Evolutionary conservation across 1,140 invertebrate genomes (phyloP), one percentile per base, ranked within the genome.

Genomic region (Batillaria attramentaria): DNA sequence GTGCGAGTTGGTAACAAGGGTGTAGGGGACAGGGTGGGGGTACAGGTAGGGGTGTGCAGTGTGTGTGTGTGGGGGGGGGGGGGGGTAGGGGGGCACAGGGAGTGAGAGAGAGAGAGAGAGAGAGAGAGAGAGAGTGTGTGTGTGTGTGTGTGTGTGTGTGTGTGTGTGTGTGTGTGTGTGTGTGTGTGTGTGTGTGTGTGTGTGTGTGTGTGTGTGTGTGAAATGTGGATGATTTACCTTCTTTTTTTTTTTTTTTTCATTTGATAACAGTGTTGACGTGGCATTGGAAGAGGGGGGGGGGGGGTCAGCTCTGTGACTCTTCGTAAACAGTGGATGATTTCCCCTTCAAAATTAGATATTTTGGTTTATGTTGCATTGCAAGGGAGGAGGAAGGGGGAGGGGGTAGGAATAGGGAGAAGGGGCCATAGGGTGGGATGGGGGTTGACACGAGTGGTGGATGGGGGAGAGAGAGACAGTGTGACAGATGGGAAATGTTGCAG

Each of bases 121-220:
- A 28, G 57, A 24, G 24, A 28, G 57, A 28, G 57, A 5, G 57
- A 28, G 57, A 28, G 57, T 4, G 24, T 6, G 20, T 5, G 20
- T 8, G 57, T 3, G 57, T 28, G 57, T 20, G 57, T 3, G 57
- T 62, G 57, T 1, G 57, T 62, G 57, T 3, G 57, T 62, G 57
- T 3, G 57, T 62, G 3, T 62, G 57, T 62, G 57, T 62, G 57
- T 62, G 57, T 62, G 57, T 62, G 57, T 62, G 57, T 62, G 57
- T 62, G 57, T 62, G 57, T 62, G 57, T 62, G 57, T 62, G 57
- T 62, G 57, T 62, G 57, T 62, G 57, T 62, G 57, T 62, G 57
- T 62, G 57, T 62, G 57, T 62, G 57, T 62, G 57, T 62, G 57
- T 62, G 57, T 62, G 3, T 62, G 57, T 62, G 57, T 62, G 57